These are phyloP conservation scores for Albula glossodonta DNA, from an alignment of 2,113 vertebrate species.

Conservation along the genomic window DNA sequence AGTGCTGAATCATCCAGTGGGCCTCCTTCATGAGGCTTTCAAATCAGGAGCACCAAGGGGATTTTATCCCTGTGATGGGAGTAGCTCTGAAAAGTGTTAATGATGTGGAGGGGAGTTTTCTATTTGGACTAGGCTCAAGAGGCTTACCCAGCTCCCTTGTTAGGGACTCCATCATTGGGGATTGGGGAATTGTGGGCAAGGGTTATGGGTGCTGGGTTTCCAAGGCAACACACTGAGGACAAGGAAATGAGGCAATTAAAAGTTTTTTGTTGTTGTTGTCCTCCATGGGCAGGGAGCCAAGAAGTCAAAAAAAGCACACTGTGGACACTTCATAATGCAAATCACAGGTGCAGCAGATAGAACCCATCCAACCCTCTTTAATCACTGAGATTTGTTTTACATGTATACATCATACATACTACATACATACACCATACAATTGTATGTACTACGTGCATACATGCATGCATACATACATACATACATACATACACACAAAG, in stretches of 20 bases:
- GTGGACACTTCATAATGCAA: slow-evolving; percentile 42
- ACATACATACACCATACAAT: too few species aligned
- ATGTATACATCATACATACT: too few species aligned
- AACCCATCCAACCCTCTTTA: slow-evolving; percentile 14
- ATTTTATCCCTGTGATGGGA: background rate
- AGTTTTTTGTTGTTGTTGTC: slow-evolving; percentile 35
- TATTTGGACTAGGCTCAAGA: background rate
- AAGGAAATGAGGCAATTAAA: slow-evolving; percentile 52
- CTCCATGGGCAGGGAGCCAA: slow-evolving; percentile 37
- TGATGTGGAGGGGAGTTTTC: slow-evolving; percentile 11
- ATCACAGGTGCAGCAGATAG: slow-evolving; percentile 15
- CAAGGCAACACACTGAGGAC: slow-evolving; percentile 40
- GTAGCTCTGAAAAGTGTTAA: background rate
- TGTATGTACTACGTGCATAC: too few species aligned
- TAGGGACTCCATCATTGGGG: slow-evolving; percentile 4
- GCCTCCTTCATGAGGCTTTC: background rate
- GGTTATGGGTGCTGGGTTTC: slow-evolving; percentile 27
- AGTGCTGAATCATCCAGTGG: background rate
- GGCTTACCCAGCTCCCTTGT: slow-evolving; percentile 25
- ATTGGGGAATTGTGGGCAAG: background rate
- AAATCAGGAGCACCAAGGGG: background rate
- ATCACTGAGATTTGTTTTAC: background rate
- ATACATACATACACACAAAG: background rate
- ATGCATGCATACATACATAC: too few species aligned
- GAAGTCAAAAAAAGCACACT: slow-evolving; percentile 27